These are phyloP conservation scores for Lacerta bilineata DNA, from an alignment of 2,797 vertebrate genomes.

Conservation along the genomic window DNA sequence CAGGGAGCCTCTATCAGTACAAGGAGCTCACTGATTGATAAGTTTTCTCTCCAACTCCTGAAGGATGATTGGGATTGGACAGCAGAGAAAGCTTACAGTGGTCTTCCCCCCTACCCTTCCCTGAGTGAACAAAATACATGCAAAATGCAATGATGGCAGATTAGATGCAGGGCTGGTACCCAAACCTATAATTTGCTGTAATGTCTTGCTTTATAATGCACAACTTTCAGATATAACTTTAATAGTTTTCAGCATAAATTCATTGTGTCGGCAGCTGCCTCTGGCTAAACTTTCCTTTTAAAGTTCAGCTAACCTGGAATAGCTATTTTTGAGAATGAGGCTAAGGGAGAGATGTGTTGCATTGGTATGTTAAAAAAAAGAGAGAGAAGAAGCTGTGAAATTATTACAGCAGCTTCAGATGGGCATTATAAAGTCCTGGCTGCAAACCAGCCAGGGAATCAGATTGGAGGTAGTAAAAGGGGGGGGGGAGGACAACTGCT, in stretches of 20 bases:
- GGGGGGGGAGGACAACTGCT: constrained; percentile 21
- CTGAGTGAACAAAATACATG: neutral
- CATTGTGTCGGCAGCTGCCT: neutral
- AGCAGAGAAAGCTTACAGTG: no score
- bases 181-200: neutral
- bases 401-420: constrained; percentile 24
- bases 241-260: neutral
- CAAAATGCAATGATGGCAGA: neutral
- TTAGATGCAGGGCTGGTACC: neutral
- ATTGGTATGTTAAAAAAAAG: neutral
- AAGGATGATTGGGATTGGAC: no score
- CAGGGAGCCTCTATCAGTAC: neutral
- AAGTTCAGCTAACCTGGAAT: neutral
- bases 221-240: neutral
- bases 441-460: constrained; percentile 11
- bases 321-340: constrained; percentile 1
- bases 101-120: no score
- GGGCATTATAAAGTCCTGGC: constrained; percentile 25
- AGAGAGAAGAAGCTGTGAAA: neutral
- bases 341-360: neutral
- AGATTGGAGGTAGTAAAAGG: constrained; percentile 2
- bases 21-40: neutral
- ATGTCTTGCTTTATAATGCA: constrained; percentile 4
- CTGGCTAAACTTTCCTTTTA: neutral
- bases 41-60: neutral